These are phyloP conservation scores for Oncorhynchus keta DNA, from an alignment of 2,113 vertebrate species.

Conservation along the genomic window DNA sequence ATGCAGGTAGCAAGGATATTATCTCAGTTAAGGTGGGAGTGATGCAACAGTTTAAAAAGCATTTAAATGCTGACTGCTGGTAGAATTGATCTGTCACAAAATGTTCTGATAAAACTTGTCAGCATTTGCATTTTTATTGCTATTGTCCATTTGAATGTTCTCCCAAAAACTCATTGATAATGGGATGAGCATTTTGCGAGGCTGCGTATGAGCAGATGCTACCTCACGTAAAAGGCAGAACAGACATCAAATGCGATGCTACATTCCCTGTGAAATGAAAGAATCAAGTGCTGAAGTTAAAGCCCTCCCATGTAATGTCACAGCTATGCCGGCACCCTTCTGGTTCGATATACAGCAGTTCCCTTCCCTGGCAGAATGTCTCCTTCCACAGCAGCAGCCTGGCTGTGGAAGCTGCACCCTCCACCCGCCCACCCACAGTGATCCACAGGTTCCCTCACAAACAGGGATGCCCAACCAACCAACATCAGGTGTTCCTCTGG, in stretches of 20 bases:
- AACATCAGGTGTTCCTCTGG: slow-evolving; percentile 36
- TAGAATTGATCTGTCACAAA: slow-evolving; percentile 40
- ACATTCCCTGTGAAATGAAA: background rate
- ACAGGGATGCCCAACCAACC: slow-evolving; percentile 16
- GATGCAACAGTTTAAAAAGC: slow-evolving; percentile 42
- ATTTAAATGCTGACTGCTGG: slow-evolving; percentile 44
- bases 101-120: slow-evolving; percentile 37
- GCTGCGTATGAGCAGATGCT: slow-evolving; percentile 5
- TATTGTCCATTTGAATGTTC: slow-evolving; percentile 49
- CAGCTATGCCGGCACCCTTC: slow-evolving; percentile 1
- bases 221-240: background rate
- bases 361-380: slow-evolving; percentile 9
- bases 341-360: slow-evolving; percentile 11
- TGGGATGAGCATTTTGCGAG: slow-evolving; percentile 11
- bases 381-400: slow-evolving; percentile 1
- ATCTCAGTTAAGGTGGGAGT: slow-evolving; percentile 34
- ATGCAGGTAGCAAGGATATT: slow-evolving; percentile 18
- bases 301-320: slow-evolving; percentile 13
- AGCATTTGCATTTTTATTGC: slow-evolving; percentile 69
- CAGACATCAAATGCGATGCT: background rate
- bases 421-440: slow-evolving; percentile 26
- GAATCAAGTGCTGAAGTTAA: background rate
- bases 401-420: slow-evolving; percentile 1
- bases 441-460: slow-evolving; percentile 37
- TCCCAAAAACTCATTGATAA: slow-evolving; percentile 11